A percentile compares a stretch with the other conserved stretches of the same genome.
Evolutionary conservation across 2,797 vertebrate genomes (phyloP).

Genomic region (Tokudaia tokunoshimensis): DNA sequence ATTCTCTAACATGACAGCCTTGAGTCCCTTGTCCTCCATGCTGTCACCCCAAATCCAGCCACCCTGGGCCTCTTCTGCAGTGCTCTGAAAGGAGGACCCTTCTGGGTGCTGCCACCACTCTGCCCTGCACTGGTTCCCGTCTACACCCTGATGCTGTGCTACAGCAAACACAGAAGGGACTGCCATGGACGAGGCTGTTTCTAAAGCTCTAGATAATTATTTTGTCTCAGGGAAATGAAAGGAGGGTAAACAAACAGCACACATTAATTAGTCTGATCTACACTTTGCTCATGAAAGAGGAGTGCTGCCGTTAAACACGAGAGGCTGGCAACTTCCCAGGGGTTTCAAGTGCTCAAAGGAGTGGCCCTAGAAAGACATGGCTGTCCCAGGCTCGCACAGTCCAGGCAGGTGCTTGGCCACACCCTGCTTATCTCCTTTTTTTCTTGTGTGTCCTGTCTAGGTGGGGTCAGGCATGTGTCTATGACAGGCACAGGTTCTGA

Average conservation of each 20-base stretch:
- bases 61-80: not conserved
- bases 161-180: slow-evolving; percentile 23
- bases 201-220: slow-evolving; percentile 77
- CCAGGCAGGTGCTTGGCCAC: not conserved
- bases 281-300: slow-evolving; percentile 54
- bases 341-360: not conserved
- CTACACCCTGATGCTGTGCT: not conserved
- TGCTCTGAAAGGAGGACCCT: not conserved
- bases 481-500: not conserved
- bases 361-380: not conserved
- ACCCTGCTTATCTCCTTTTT: not conserved
- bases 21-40: not conserved
- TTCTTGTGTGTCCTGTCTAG: not conserved
- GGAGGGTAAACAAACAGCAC: slow-evolving; percentile 79
- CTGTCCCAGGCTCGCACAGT: fast-evolving
- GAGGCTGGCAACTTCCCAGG: slow-evolving; percentile 51
- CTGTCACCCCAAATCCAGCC: not conserved
- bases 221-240: slow-evolving; percentile 77
- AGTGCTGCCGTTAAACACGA: slow-evolving; percentile 25
- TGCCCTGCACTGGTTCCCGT: fast-evolving
- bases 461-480: not conserved
- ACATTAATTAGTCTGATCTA: slow-evolving; percentile 79
- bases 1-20: not conserved
- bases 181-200: slow-evolving; percentile 38
- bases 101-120: not conserved